Evolutionary conservation across 1,140 invertebrate species (phyloP).

Genomic region (Patella vulgata): DNA sequence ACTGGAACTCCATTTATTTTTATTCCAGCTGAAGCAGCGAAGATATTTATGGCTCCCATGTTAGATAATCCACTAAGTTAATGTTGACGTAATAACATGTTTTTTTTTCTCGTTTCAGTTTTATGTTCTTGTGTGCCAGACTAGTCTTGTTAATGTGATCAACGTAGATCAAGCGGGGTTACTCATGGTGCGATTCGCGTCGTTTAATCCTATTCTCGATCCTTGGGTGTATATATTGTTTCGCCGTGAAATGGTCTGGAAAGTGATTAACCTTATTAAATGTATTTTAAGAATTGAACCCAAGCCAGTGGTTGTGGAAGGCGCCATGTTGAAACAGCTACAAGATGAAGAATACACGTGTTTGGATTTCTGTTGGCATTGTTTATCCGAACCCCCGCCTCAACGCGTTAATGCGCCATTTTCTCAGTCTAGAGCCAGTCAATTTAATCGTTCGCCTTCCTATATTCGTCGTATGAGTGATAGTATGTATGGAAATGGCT

Average conservation of each 20-base stretch:
- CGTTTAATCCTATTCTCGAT: slow-evolving; percentile 67
- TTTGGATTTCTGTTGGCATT: slow-evolving; percentile 51
- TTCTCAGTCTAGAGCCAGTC: slow-evolving; percentile 1
- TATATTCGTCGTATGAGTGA: no score
- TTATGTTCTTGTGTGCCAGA: slow-evolving; percentile 61
- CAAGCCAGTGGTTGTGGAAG: slow-evolving; percentile 7
- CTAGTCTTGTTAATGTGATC: slow-evolving; percentile 22
- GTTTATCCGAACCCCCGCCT: slow-evolving; percentile 48
- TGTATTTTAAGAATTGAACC: slow-evolving; percentile 31
- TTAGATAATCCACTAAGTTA: no score
- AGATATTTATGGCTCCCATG: no score
- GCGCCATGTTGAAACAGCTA: slow-evolving; percentile 4
- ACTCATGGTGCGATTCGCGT: slow-evolving; percentile 62
- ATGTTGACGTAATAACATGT: no score
- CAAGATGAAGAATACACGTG: slow-evolving; percentile 36
- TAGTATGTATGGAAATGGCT: no score
- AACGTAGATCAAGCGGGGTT: slow-evolving; percentile 53
- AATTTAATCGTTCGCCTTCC: slow-evolving; percentile 13
- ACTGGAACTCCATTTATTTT: no score
- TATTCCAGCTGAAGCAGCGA: no score
- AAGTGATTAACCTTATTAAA: slow-evolving; percentile 38
- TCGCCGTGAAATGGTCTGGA: slow-evolving; percentile 48
- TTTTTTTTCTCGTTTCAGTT: slow-evolving; percentile 48
- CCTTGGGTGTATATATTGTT: slow-evolving; percentile 68
- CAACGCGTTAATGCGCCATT: neutral